Base-by-base conservation (phyloP, 1,140 invertebrate species). In the Drosophila nannoptera region DNA sequence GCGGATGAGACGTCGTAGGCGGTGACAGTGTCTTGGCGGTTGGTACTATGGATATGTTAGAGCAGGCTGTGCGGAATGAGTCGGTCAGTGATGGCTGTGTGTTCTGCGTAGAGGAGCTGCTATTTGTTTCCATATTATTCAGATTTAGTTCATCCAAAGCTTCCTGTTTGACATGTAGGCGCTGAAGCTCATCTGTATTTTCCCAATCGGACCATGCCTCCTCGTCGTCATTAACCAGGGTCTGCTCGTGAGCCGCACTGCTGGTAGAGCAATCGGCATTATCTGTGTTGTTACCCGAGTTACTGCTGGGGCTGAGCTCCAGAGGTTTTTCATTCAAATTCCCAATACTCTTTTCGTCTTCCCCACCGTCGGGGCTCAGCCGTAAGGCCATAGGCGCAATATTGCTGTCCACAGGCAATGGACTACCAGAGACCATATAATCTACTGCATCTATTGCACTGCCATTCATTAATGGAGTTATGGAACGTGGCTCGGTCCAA, bases 181-280 rank as follows among this genome's bases (percentile, higher is more conserved):
- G 69, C 50, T 78, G 76, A 12, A 83, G 43, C 32, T 93, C 92
- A 53, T 93, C 92, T 38, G 59, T 61, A 32, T 88, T 74, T 12
- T 94, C 94, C 94, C 94, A 96, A 81, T 96, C 94, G 42, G 94
- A 94, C 94, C 94, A 96, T n/a, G 84, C 86, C n/a, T 87, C 89
- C 49, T 92, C 91, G 35, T 84, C 80, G 14, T 36, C 32, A 29
- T 90, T 76, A 62, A 58, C 45, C 7, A 67, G 58, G 36, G 65
- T 83, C 72, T 69, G 67, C 12, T 82, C 64, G 5, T 61, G 61
- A 3, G 8, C 35, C 5, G 22, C 45, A 38, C 68, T 70, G 48
- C 55, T 66, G 7, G 36, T 22, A 6, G 40, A 54, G 11, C 14
- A 70, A 7, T 54, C 56, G 2, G 46, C 54, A 2, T 33, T 12